These are phyloP conservation scores for Nomada fucata DNA, from an alignment of 2,888 invertebrate species.

Conservation along the genomic window DNA sequence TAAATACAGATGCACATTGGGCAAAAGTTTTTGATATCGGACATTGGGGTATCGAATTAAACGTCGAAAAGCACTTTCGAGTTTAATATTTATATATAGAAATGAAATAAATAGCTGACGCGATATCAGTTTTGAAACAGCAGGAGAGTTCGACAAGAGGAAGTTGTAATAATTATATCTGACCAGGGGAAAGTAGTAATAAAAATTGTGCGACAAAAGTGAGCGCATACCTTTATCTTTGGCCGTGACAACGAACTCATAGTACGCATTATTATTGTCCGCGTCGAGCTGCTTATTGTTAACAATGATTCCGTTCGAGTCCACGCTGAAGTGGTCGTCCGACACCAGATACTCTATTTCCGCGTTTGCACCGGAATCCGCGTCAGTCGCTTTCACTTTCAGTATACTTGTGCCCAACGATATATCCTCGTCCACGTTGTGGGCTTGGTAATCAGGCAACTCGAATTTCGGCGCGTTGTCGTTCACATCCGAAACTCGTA, in stretches of 20 bases:
- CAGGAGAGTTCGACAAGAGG: no score
- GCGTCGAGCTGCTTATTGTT: constrained; percentile 97
- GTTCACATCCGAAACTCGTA: constrained; percentile 97
- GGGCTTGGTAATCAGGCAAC: constrained; percentile 97
- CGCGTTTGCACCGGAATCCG: constrained; percentile 97
- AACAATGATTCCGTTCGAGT: constrained; percentile 95
- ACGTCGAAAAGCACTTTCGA: not conserved
- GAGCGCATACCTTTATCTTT: constrained; percentile 91
- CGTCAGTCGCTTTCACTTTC: constrained; percentile 97
- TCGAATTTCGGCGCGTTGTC: constrained; percentile 99
- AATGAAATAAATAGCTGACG: no score
- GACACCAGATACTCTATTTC: constrained; percentile 96
- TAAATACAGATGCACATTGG: no score
- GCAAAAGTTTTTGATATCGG: no score
- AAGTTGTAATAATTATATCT: no score
- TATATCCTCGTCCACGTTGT: constrained; percentile 98
- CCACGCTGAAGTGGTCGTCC: constrained; percentile 97
- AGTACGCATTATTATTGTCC: constrained; percentile 98
- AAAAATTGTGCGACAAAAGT: no score
- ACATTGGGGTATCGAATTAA: not conserved
- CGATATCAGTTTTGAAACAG: no score
- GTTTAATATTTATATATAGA: not conserved
- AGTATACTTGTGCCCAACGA: constrained; percentile 96
- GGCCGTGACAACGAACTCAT: constrained; percentile 97
- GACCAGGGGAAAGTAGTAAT: no score